Conservation (phyloP, 2,888 invertebrate genomes). For the Perithous albicinctus region DNA sequence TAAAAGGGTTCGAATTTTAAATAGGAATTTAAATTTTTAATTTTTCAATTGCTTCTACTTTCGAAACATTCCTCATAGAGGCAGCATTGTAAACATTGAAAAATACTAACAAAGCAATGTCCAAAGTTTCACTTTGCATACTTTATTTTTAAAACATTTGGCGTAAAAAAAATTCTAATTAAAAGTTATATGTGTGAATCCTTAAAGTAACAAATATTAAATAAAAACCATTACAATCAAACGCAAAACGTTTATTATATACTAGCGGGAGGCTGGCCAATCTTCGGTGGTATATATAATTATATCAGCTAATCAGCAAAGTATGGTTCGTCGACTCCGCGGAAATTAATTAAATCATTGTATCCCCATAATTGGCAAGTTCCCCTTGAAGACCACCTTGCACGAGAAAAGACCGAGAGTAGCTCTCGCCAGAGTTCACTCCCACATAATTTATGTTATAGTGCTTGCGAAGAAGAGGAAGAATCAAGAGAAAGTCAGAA, state of each 20-base stretch:
- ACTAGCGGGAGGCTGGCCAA: too few relatives aligned
- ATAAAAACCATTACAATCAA: neutral
- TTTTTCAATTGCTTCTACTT: too few relatives aligned
- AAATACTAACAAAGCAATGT: too few relatives aligned
- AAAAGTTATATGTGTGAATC: too few relatives aligned
- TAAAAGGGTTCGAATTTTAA: too few relatives aligned
- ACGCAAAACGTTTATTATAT: neutral
- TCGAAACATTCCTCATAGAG: too few relatives aligned
- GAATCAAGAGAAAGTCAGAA: neutral
- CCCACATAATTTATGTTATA: conserved; percentile 29
- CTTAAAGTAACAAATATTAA: too few relatives aligned
- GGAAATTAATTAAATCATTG: conserved; percentile 43
- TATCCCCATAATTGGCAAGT: conserved; percentile 36
- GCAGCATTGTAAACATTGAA: too few relatives aligned
- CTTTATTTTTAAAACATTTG: too few relatives aligned
- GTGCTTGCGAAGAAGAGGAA: neutral
- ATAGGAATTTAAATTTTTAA: too few relatives aligned
- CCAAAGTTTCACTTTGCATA: too few relatives aligned
- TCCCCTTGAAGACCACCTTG: conserved; percentile 37
- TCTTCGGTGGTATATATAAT: neutral
- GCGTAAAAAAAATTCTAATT: too few relatives aligned
- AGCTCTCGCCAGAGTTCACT: conserved; percentile 1
- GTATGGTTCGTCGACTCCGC: neutral
- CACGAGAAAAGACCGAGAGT: neutral
- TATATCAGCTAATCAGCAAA: conserved; percentile 5